Evolutionary conservation across 2,113 vertebrate species (phyloP), one percentile per base, ranked within the genome.

Genomic region (Apodemus speciosus): DNA sequence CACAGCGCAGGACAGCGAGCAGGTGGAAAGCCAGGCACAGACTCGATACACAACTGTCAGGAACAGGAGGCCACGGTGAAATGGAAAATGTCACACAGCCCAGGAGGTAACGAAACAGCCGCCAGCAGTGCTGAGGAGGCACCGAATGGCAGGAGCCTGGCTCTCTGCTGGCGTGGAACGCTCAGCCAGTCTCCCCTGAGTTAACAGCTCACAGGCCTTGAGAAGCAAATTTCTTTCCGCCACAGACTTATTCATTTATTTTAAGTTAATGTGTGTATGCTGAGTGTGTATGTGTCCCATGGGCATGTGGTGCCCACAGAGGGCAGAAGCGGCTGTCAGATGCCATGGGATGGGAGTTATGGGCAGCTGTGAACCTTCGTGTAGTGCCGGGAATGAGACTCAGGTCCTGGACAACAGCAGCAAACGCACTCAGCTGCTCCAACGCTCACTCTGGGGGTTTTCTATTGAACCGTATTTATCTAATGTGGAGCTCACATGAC

Each of bases 171-270:
- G 40, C 3, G 27, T 40, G 20, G 46, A 71, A 73, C 27, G 83
- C 80, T 80, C 0, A 87, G 79, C 9, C 62, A 71, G 80, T 66
- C 88, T 85, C 16, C 38, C 43, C 7, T 0, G 85, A 80, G 35
- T 58, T 68, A 90, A 81, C 75, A 46, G 51, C 3, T 32, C 58
- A 49, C n/a, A 13, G 49, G 72, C 21, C 40, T 85, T 23, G 43
- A 84, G 49, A 90, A 89, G 53, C 25, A 86, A 64, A 81, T 51
- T 60, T 89, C 58, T 94, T 86, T 86, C 84, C 81, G 32, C 64
- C 43, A 20, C 38, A 32, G 15, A 64, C 46, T 40, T 21, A n/a
- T 43, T 40, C 14, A 40, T 40, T 58, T 81, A 81, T 27, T 40
- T 40, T 60, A 81, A 38, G 8, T 81, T 8, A 16, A 15, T 60